phyloP scores from a whole-genome alignment of 2,113 vertebrate genomes.

The Tonatia bakeri region DNA sequence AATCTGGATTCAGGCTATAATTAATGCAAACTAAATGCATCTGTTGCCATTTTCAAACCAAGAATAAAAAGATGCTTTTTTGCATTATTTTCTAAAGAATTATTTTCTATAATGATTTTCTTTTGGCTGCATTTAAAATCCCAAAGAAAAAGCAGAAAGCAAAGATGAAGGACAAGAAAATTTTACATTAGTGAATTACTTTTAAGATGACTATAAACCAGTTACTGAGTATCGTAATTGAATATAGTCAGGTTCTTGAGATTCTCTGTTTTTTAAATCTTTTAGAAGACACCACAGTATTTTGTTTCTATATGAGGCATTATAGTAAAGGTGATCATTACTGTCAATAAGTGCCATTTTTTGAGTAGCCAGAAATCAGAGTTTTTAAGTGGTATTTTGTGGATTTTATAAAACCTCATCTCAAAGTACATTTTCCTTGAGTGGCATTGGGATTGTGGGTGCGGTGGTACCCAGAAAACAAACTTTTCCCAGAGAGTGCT shows the following conservation, averaged over 20 bases:
- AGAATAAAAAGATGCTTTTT: slow-evolving; percentile 9
- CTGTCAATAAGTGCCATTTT: slow-evolving; percentile 27
- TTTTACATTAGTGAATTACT: slow-evolving; percentile 6
- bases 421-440: background rate
- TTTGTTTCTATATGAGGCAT: background rate
- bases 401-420: background rate
- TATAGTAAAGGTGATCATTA: background rate
- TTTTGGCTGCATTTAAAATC: slow-evolving; percentile 5
- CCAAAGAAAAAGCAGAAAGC: background rate
- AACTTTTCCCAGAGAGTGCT: background rate
- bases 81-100: slow-evolving; percentile 38
- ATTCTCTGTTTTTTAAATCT: background rate
- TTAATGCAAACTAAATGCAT: background rate
- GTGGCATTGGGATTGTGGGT: background rate
- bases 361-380: background rate
- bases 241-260: background rate
- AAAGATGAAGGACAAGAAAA: background rate
- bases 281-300: background rate
- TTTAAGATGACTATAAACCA: background rate
- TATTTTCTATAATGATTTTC: slow-evolving; percentile 9
- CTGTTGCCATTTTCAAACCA: slow-evolving; percentile 20
- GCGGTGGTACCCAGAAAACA: background rate
- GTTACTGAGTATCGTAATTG: background rate
- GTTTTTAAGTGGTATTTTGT: slow-evolving; percentile 27
- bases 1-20: background rate